A percentile compares a stretch with the other conserved stretches of the same genome.
Evolutionary conservation across 2,113 vertebrate genomes (phyloP).

Genomic region (Osmerus eperlanus): DNA sequence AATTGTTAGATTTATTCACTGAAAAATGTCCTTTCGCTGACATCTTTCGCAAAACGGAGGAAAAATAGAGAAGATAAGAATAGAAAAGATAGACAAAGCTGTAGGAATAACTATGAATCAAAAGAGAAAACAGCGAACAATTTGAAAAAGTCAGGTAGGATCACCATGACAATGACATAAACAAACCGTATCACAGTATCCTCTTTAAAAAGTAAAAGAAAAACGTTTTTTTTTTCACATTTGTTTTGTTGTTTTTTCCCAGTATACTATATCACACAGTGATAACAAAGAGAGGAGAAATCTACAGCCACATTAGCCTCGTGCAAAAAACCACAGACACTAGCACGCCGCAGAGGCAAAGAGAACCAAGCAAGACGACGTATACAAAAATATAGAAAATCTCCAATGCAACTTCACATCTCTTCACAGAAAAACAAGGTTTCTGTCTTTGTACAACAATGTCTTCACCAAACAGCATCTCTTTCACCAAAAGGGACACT

Average conservation of each 20-base stretch:
- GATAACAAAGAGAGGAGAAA: constrained; percentile 70
- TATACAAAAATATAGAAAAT: constrained; percentile 79
- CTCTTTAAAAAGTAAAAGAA: constrained; percentile 56
- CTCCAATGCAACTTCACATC: constrained; percentile 54
- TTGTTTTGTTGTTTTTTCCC: constrained; percentile 50
- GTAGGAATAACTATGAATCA: constrained; percentile 37
- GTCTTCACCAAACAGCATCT: constrained; percentile 28
- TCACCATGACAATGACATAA: constrained; percentile 54
- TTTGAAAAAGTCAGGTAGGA: constrained; percentile 17
- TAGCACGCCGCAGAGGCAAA: constrained; percentile 66
- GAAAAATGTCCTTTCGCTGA: constrained; percentile 48
- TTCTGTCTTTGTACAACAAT: constrained; percentile 27
- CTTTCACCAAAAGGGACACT: constrained; percentile 37
- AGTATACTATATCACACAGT: constrained; percentile 75
- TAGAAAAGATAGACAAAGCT: constrained; percentile 50
- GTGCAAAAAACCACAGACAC: constrained; percentile 75
- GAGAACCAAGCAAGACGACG: constrained; percentile 71
- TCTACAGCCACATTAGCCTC: constrained; percentile 73
- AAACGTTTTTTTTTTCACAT: constrained; percentile 55
- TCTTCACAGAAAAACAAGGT: constrained; percentile 48
- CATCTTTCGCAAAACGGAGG: constrained; percentile 15
- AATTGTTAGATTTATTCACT: constrained; percentile 35
- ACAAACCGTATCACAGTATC: constrained; percentile 67
- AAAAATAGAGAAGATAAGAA: constrained; percentile 30
- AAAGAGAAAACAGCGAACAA: constrained; percentile 28